Evolutionary conservation across 2,888 invertebrate species (phyloP).

Genomic region (Eupithecia inturbata): DNA sequence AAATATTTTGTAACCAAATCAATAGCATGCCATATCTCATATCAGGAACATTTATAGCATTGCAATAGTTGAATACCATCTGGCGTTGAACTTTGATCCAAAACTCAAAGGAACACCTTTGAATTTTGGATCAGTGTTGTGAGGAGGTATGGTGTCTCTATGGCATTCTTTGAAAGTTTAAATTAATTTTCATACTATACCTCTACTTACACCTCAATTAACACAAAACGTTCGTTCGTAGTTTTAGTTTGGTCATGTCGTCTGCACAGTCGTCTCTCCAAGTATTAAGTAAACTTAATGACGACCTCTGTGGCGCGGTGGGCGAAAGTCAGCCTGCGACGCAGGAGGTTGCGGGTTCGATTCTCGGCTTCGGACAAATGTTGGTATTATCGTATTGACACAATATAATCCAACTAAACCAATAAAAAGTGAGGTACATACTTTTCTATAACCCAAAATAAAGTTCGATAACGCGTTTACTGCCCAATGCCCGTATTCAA

Average conservation of each 20-base stretch:
- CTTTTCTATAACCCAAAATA: not conserved
- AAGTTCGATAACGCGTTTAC: not conserved
- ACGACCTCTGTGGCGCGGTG: not conserved
- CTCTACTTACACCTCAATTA: not conserved
- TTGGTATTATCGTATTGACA: not conserved
- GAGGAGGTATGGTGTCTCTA: conserved; percentile 69
- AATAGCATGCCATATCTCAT: conserved; percentile 29
- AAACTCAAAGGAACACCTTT: conserved; percentile 46
- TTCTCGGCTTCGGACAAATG: too few species aligned
- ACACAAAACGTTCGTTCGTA: not conserved
- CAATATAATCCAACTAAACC: not conserved
- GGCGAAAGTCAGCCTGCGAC: too few species aligned
- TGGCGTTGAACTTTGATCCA: conserved; percentile 57
- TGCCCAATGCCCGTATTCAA: too few species aligned
- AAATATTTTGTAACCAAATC: conserved; percentile 12
- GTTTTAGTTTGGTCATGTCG: not conserved
- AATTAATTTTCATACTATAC: too few species aligned
- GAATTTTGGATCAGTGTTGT: too few species aligned
- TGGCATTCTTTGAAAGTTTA: conserved; percentile 69
- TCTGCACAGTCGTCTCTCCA: too few species aligned
- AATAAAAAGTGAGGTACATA: not conserved
- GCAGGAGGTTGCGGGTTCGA: too few species aligned
- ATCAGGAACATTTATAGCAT: conserved; percentile 33
- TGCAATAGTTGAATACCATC: conserved; percentile 26
- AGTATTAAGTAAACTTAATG: too few species aligned